Evolutionary conservation across 2,113 vertebrate genomes (phyloP).

Genomic region (Circaetus cinerascens): DNA sequence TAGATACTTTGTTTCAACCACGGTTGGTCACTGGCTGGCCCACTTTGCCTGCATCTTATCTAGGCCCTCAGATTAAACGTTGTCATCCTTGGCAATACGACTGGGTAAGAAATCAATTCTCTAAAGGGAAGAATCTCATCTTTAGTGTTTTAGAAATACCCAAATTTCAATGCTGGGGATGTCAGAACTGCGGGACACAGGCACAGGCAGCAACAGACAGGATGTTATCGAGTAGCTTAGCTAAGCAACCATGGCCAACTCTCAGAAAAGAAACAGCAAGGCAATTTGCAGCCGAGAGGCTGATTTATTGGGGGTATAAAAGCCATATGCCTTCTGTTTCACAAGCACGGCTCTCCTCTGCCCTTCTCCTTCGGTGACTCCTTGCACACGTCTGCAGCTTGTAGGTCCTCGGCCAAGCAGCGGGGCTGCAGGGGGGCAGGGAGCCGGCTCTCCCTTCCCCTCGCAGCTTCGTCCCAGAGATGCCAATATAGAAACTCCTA

Average conservation of each 20-base stretch:
- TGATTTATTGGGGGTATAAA: background rate
- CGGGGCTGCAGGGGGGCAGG: background rate
- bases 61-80: background rate
- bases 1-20: background rate
- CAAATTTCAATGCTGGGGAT: background rate
- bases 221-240: background rate
- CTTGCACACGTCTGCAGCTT: background rate
- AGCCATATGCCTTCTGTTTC: background rate
- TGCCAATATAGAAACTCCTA: background rate
- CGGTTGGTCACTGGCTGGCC: background rate
- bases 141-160: background rate
- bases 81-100: background rate
- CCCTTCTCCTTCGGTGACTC: background rate
- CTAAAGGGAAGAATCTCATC: background rate
- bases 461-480: background rate
- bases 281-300: rapidly evolving
- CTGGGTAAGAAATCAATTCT: background rate
- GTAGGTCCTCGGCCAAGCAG: background rate
- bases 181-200: background rate
- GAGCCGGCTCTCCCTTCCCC: rapidly evolving
- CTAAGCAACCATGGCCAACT: background rate
- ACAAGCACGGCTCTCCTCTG: background rate
- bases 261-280: background rate
- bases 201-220: background rate
- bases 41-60: background rate